Conservation (phyloP, 2,113 vertebrate genomes). For the Petrocephalus microphthalmus region DNA sequence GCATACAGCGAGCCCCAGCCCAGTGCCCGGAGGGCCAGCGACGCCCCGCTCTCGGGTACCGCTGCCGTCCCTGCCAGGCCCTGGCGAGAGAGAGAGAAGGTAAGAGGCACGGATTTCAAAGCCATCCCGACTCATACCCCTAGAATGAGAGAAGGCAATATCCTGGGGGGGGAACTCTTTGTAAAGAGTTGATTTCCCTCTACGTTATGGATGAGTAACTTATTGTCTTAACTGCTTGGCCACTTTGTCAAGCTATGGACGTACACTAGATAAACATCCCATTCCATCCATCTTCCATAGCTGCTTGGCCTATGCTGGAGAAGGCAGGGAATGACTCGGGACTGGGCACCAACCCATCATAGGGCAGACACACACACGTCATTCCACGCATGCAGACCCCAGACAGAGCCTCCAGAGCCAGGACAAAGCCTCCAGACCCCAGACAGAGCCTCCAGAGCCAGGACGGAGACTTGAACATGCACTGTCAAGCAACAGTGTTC, state of each 20-base stretch:
- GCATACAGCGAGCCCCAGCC: slow-evolving; percentile 85
- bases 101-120: neutral
- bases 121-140: neutral
- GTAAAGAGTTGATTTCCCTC: neutral
- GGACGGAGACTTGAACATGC: neutral
- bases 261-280: neutral
- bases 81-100: slow-evolving; percentile 53
- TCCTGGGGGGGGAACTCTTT: neutral
- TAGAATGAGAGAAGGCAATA: neutral
- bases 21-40: slow-evolving; percentile 77
- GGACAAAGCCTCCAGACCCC: neutral
- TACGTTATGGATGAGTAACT: neutral
- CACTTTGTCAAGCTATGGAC: neutral
- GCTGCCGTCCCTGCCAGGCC: slow-evolving; percentile 63
- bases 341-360: neutral
- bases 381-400: neutral
- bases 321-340: neutral
- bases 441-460: neutral
- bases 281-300: neutral
- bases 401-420: neutral
- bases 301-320: neutral
- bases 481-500: no score
- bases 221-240: neutral
- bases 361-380: neutral
- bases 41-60: slow-evolving; percentile 76